These are phyloP conservation scores for Theretra japonica DNA, from an alignment of 2,888 invertebrate species.

Conservation along the genomic window DNA sequence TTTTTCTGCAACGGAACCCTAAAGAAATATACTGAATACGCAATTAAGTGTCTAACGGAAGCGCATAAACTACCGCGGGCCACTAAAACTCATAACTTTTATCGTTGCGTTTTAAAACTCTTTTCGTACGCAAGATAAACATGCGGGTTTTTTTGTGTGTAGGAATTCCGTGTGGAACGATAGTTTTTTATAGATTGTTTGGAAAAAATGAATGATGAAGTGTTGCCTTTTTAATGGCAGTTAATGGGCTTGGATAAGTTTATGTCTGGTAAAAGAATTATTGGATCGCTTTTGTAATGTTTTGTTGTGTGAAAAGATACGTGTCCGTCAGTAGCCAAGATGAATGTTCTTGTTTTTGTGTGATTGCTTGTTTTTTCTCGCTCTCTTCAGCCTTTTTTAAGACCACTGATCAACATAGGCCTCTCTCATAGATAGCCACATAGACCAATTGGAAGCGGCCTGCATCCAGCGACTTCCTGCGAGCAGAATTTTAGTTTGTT, in stretches of 20 bases:
- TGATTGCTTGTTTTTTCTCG: too few species aligned
- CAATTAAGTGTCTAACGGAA: constrained; percentile 17
- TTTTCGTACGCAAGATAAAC: constrained; percentile 10
- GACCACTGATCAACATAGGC: too few species aligned
- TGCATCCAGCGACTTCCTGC: too few species aligned
- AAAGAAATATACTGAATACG: constrained; percentile 10
- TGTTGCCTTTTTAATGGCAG: neutral
- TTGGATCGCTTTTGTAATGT: neutral
- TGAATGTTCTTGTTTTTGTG: too few species aligned
- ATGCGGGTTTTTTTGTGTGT: constrained; percentile 15
- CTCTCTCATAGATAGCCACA: too few species aligned
- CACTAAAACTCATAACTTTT: constrained; percentile 29
- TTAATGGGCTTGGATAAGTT: neutral
- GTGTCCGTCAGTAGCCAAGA: too few species aligned
- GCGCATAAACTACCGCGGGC: neutral
- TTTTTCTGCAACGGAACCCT: neutral
- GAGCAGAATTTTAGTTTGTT: too few species aligned
- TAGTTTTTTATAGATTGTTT: constrained; percentile 8
- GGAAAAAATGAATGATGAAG: constrained; percentile 7
- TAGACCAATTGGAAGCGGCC: too few species aligned
- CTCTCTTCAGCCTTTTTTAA: too few species aligned
- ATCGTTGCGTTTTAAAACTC: constrained; percentile 20
- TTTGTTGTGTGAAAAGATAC: neutral
- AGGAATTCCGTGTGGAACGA: neutral
- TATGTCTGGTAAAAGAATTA: neutral